These are phyloP conservation scores for Myzus persicae DNA, from an alignment of 1,140 invertebrate genomes.

Conservation along the genomic window DNA sequence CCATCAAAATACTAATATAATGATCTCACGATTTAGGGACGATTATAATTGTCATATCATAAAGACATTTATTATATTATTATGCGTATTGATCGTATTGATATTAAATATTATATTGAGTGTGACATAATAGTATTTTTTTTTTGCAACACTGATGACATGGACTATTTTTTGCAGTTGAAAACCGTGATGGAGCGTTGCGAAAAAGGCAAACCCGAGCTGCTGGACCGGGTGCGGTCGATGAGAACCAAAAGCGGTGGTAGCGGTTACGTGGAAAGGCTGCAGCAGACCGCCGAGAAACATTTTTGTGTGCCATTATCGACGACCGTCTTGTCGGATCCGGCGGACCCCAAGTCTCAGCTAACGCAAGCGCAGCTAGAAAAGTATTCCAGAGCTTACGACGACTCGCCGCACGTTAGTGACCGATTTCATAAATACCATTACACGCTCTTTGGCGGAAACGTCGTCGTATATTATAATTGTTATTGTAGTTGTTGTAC, in stretches of 20 bases:
- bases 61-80: not conserved
- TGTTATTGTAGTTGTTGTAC: not conserved
- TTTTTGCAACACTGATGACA: not conserved
- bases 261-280: conserved; percentile 68
- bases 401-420: conserved; percentile 66
- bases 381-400: conserved; percentile 73
- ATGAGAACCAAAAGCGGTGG: conserved; percentile 4
- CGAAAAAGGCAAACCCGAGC: conserved; percentile 73
- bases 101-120: not conserved
- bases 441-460: not conserved
- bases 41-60: not conserved
- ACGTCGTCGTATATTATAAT: not conserved
- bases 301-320: conserved; percentile 72
- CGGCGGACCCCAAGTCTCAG: conserved; percentile 67
- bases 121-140: not conserved
- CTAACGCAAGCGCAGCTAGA: conserved; percentile 75
- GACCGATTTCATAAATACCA: not conserved
- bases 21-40: not conserved
- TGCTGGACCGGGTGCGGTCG: conserved; percentile 68
- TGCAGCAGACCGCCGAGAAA: conserved; percentile 71
- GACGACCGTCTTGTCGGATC: conserved; percentile 66
- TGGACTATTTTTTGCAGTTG: conserved; percentile 67
- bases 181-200: conserved; percentile 80
- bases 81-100: not conserved
- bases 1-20: not conserved